Conservation (phyloP, 2,797 vertebrate species). For the Balearica regulorum region DNA sequence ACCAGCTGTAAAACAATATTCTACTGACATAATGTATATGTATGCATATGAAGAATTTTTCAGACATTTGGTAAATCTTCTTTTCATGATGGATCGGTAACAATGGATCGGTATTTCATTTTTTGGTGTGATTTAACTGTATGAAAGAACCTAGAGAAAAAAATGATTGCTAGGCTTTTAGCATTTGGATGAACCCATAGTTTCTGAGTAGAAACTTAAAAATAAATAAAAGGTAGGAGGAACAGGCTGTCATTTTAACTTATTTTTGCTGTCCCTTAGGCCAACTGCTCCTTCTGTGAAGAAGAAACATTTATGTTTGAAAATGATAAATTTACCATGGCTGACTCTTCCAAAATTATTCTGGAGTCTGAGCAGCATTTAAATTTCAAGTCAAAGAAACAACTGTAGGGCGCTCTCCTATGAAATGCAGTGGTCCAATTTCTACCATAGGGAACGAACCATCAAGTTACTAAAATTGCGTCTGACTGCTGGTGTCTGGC, state of each 20-base stretch:
- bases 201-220: slow-evolving; percentile 14
- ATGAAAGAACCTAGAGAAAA: background rate
- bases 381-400: background rate
- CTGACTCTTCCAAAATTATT: background rate
- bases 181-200: slow-evolving; percentile 35
- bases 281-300: background rate
- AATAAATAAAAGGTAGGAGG: slow-evolving; percentile 51
- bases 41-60: background rate
- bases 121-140: background rate
- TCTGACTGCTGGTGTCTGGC: background rate
- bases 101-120: background rate
- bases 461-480: background rate
- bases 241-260: slow-evolving; percentile 36
- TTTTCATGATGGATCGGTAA: background rate
- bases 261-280: slow-evolving; percentile 28
- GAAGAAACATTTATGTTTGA: slow-evolving; percentile 10
- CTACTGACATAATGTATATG: slow-evolving; percentile 9
- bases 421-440: background rate
- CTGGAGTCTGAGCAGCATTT: background rate
- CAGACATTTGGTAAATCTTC: slow-evolving; percentile 17
- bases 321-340: background rate
- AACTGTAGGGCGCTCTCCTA: background rate
- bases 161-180: background rate
- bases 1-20: slow-evolving; percentile 26
- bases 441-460: background rate